Evolutionary conservation across 2,113 vertebrate species (phyloP).

Genomic region (Syngnathus scovelli): DNA sequence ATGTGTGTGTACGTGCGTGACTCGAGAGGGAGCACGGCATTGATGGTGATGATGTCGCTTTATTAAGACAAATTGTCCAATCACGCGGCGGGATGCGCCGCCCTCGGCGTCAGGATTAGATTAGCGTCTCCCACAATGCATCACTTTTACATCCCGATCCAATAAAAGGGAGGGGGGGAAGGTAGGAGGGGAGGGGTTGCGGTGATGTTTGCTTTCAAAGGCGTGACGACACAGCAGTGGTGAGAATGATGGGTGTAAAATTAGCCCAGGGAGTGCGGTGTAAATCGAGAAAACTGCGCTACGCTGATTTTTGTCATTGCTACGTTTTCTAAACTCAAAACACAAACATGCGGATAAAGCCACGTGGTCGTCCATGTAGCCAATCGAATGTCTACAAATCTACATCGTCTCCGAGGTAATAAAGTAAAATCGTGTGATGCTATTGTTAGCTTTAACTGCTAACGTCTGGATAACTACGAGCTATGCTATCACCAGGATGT

Average conservation of each 20-base stretch:
- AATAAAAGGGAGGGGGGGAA: neutral
- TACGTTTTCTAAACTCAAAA: neutral
- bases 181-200: neutral
- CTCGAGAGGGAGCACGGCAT: neutral
- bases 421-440: too few species aligned
- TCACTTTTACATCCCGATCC: slow-evolving; percentile 43
- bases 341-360: neutral
- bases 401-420: too few species aligned
- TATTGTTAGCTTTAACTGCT: too few species aligned
- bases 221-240: neutral
- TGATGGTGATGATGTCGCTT: slow-evolving; percentile 47
- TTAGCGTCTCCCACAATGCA: slow-evolving; percentile 65
- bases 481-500: too few species aligned
- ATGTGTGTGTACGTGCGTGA: neutral
- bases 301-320: neutral
- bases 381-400: too few species aligned
- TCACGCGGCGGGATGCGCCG: slow-evolving; percentile 44
- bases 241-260: neutral
- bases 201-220: neutral
- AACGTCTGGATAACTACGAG: too few species aligned
- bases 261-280: neutral
- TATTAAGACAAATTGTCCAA: slow-evolving; percentile 67
- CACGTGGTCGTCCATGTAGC: too few species aligned
- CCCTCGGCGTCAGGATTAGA: slow-evolving; percentile 64
- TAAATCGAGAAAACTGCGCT: neutral